Base-by-base conservation (phyloP, 2,888 invertebrate genomes). In the Sphaerophoria taeniata region DNA sequence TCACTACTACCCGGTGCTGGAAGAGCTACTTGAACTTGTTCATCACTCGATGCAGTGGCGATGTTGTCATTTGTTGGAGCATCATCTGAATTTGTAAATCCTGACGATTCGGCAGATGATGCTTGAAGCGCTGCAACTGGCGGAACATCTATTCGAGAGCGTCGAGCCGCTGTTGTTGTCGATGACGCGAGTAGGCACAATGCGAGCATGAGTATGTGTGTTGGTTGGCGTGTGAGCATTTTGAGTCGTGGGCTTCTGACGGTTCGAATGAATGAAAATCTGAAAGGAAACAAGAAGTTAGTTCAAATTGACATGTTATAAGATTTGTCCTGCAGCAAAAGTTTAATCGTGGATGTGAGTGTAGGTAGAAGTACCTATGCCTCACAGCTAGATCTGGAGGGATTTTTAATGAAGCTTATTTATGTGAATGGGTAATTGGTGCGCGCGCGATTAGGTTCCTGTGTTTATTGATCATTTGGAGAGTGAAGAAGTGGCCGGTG, bases 101-200 rank as follows among this genome's bases (percentile, higher is more conserved):
- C 65, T 65, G 65, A 65, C 36, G 63, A 63, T 11, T 79, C 69
- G 6, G 12, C 34, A 11, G 33, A 74, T n/a, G 84, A 71, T 4
- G 43, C 56, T 49, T 53, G 73, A 63, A 43, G 43, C 61, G 61
- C 36, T n/a, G 84, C 80, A 60, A 72, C 80, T 73, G 88, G 76
- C 47, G 89, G 88, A 61, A 88, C 69, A 88, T 91, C 91, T 87
- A 91, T 89, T 85, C 91, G 89, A 78, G 91, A 91, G 88, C 90
- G 89, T 85, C 91, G 89, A 65, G 90, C 90, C 72, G 89, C 90
- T 69, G 88, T 87, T 83, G 88, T 88, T 83, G 88, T 88, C 82
- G 87, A 71, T 16, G 87, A 88, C 75, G 84, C 82, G 71, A 88
- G 58, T 60, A 88, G 73, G 78, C 88, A 87, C 67, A 89, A 79